These are phyloP conservation scores for Hippocampus mohnikei DNA, from an alignment of 2,113 vertebrate genomes.

Conservation along the genomic window DNA sequence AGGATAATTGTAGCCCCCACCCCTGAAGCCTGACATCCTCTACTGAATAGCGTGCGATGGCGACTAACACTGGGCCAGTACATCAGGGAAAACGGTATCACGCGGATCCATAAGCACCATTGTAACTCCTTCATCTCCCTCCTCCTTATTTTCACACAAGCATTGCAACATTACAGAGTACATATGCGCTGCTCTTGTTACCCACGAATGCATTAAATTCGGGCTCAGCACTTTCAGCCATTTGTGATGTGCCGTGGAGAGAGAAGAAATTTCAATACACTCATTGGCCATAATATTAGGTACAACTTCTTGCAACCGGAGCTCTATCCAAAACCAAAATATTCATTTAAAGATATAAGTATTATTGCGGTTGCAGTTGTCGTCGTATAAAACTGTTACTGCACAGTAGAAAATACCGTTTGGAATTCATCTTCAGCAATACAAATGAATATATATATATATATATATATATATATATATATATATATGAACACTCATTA, in stretches of 20 bases:
- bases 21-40: conserved; percentile 36
- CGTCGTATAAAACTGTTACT: too few species aligned
- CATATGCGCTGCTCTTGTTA: conserved; percentile 41
- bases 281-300: background rate
- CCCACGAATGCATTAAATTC: conserved; percentile 58
- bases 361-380: too few species aligned
- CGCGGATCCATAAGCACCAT: conserved; percentile 5
- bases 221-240: conserved; percentile 28
- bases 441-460: too few species aligned
- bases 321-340: too few species aligned
- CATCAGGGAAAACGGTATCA: conserved; percentile 11
- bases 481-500: too few species aligned
- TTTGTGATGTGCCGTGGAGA: conserved; percentile 26
- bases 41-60: conserved; percentile 25
- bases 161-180: conserved; percentile 27
- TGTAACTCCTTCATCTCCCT: conserved; percentile 8
- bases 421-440: background rate
- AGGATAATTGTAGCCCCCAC: conserved; percentile 54
- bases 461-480: too few species aligned
- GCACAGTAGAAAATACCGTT: too few species aligned
- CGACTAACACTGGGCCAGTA: background rate
- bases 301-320: background rate
- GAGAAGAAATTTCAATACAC: conserved; percentile 9
- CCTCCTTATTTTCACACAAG: conserved; percentile 25
- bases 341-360: too few species aligned